Evolutionary conservation across 1,140 invertebrate genomes (phyloP), one percentile per base, ranked within the genome.

Genomic region (Triops longicaudatus): DNA sequence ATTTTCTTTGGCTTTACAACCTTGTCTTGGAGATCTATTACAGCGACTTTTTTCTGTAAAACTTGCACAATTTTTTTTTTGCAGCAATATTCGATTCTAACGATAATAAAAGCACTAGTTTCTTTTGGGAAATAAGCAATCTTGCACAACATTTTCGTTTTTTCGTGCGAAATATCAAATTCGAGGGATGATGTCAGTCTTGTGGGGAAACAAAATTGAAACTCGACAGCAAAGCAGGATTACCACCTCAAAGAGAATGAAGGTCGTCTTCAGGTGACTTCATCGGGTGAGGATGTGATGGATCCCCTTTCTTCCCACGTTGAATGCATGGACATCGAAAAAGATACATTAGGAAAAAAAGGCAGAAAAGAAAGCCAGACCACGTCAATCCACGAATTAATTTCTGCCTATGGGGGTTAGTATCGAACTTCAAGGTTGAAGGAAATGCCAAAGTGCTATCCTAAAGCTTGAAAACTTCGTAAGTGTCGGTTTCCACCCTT

Each of bases 301-400:
- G 50, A 63, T 63, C 14, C 50, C 50, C 14, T 63, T 63, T 63
- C 50, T 63, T 63, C 50, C 50, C 50, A 63, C 50, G 50, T 63
- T 22, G 50, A 22, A 63, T 63, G 50, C 17, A 6, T 63, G 22
- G 50, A 63, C 50, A 63, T 5, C 17, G 50, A 63, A 22, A 63
- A 63, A 63, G 50, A 63, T 17, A 63, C 14, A 12, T n/a, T 17
- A 63, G 22, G 17, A 63, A 63, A 17, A 63, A 22, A 63, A 63
- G 10, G 4, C 14, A 63, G 50, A 63, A 63, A 22, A 22, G 22
- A 63, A 63, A 22, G 14, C 22, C 6, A n/a, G 50, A 63, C 50
- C 17, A 63, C 14, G 14, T 17, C 22, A 63, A 63, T 63, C 22
- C 22, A 22, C 6, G 50, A 14, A 22, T 17, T 63, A 63, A 63